Base-by-base conservation (phyloP, 2,888 invertebrate genomes). In the Ophioninae sp. region DNA sequence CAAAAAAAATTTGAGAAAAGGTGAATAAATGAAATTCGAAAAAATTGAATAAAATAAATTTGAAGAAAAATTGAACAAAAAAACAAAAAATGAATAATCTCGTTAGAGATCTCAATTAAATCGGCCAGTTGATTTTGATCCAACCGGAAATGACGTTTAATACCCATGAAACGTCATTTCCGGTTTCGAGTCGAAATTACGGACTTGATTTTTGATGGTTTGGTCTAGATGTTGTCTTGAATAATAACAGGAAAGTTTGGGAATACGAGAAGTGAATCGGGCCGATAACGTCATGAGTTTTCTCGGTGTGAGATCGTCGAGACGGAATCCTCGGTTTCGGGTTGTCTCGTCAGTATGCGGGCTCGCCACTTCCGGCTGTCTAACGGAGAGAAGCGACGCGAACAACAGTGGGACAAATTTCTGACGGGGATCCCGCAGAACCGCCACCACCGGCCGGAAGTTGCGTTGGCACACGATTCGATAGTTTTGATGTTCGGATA, bases 371-470 rank as follows among this genome's bases (percentile, higher is more conserved):
- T 73, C 61, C 77, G 63, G 63, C 67, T 61, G 39, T n/a, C 20
- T 13, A 58, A 65, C 56, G 30, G 30, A 30, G 30, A 73, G 61
- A 68, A 30, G 8, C 23, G 51, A 39, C 51, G 59, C 23, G 17
- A 65, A 44, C 67, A 23, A 59, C 63, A 68, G 77, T 73, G 78
- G 63, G 77, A 77, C 81, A 73, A 82, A 77, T 82, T 73, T 73
- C 73, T 56, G 67, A 61, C 68, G 41, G 68, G 76, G 64, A 69
- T 78, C 37, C 73, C 77, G 67, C 58, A 68, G 63, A 78, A 20
- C 77, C 68, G 10, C 73, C 73, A 56, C 56, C 67, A 69, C 63
- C 30, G 78, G 67, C 68, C 72, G 67, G 76, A 64, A 78, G 2
- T 65, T 64, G 64, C 41, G 56, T 68, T 69, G 73, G 68, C 64